Evolutionary conservation across 2,888 invertebrate species (phyloP), one percentile per base, ranked within the genome.

Genomic region (Zygogramma bicolorata): DNA sequence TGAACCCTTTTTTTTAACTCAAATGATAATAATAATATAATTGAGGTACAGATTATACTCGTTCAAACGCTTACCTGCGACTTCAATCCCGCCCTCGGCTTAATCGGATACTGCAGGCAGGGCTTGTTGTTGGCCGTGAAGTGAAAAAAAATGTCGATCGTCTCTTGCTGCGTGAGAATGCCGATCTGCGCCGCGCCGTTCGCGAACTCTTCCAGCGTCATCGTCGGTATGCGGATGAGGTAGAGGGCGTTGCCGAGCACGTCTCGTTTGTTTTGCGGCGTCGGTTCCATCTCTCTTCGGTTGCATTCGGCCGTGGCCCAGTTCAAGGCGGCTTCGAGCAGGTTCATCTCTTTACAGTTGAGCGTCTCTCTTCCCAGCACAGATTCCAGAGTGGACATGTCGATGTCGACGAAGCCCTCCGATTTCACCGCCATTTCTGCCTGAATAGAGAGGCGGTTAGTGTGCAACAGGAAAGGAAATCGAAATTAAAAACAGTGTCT

Each of bases 351-450:
- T 87, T 96, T 96, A 86, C 97, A 97, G 87, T 98, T 98, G 58
- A 98, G 90, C 2, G 98, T 97, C 88, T 98, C 98, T 78, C 98
- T 91, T 66, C 93, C 93, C 80, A 98, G 90, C 80, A 98, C 96
- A 71, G 95, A 95, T 87, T 96, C 95, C 81, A 98, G 90, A 27
- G 98, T 98, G 79, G 95, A 94, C 82, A 95, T 93, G 88, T 98
- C 98, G 84, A 98, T 97, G 86, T 98, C 98, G 78, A 95, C 94
- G 89, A 98, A 98, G 80, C 97, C 97, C 84, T 98, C 98, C 0
- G 97, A 97, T 80, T 93, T 94, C 81, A 98, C 91, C 70, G 98
- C 97, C 93, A 98, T 96, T 89, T 97, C 97, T 84, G 98, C 97
- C 95, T 96, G 89, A 67, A 77, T 71, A 69, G 66, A 60, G 65